phyloP scores from a whole-genome alignment of 2,888 invertebrate genomes.

The Autographa gamma region DNA sequence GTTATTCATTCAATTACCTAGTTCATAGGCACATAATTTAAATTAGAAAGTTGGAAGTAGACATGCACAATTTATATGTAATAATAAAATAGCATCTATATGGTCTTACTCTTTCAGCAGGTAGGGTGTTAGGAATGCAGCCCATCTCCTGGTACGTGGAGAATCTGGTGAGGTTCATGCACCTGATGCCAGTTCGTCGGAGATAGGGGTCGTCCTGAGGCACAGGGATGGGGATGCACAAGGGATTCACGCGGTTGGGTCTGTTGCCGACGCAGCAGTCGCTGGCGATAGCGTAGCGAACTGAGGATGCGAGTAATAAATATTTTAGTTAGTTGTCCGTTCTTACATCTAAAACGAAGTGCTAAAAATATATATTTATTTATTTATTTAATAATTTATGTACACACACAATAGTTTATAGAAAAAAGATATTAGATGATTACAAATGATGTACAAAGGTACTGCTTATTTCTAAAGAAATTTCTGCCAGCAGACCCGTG shows the following conservation, averaged over 20 bases:
- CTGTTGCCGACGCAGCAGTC: constrained; percentile 63
- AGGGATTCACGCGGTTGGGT: constrained; percentile 59
- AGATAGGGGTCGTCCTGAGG: constrained; percentile 67
- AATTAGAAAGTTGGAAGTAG: too few relatives aligned
- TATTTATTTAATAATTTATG: too few relatives aligned
- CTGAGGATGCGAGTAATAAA: constrained; percentile 31
- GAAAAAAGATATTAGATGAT: too few relatives aligned
- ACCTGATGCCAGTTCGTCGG: constrained; percentile 62
- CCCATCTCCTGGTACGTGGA: constrained; percentile 66
- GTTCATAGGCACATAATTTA: too few relatives aligned
- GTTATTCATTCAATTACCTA: too few relatives aligned
- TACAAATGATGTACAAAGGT: too few relatives aligned
- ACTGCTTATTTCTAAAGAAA: too few relatives aligned
- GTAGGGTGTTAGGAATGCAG: constrained; percentile 62
- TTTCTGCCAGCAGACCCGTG: too few relatives aligned
- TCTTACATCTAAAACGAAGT: too few relatives aligned
- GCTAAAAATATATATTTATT: too few relatives aligned
- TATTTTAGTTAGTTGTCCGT: not conserved
- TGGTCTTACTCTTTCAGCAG: constrained; percentile 63
- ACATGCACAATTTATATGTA: not conserved
- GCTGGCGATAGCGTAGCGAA: constrained; percentile 54
- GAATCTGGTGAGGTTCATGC: constrained; percentile 69
- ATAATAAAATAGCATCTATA: too few relatives aligned
- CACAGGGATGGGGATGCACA: constrained; percentile 65
- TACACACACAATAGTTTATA: too few relatives aligned